Evolutionary conservation across 2,113 vertebrate genomes (phyloP).

Genomic region (Willisornis vidua): DNA sequence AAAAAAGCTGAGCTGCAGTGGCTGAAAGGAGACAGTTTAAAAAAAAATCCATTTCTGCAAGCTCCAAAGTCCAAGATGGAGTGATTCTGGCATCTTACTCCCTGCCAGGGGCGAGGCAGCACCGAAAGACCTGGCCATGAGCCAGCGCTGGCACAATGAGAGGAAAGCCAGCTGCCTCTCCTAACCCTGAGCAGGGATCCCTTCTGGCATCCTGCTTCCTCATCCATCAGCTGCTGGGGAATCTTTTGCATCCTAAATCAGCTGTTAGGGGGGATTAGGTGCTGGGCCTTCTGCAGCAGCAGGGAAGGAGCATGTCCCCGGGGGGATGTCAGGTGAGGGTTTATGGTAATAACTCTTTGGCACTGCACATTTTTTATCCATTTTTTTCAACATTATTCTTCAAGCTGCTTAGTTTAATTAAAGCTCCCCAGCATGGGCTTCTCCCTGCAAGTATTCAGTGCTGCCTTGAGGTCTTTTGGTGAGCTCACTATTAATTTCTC

Average conservation of each 20-base stretch:
- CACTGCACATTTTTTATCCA: background rate
- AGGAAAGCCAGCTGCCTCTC: background rate
- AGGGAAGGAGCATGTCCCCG: background rate
- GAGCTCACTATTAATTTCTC: background rate
- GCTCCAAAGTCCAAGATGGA: background rate
- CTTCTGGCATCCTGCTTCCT: background rate
- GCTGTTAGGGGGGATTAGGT: background rate
- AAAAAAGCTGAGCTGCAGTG: background rate
- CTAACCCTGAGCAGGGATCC: background rate
- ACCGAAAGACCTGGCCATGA: background rate
- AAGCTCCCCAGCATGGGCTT: background rate
- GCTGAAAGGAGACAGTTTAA: background rate
- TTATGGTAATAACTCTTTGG: background rate
- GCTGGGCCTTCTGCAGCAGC: background rate
- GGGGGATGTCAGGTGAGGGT: background rate
- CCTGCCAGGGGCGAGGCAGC: background rate
- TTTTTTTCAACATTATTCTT: background rate
- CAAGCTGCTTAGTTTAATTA: constrained; percentile 32
- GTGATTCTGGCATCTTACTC: background rate
- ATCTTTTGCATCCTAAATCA: background rate
- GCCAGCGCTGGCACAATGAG: background rate
- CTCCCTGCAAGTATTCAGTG: background rate
- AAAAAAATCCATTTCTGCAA: background rate
- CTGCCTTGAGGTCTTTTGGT: background rate
- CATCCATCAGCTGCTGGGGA: background rate